A percentile compares a stretch with the other conserved stretches of the same genome.
Conservation (phyloP, 2,888 invertebrate genomes). For the Nebria salina region DNA sequence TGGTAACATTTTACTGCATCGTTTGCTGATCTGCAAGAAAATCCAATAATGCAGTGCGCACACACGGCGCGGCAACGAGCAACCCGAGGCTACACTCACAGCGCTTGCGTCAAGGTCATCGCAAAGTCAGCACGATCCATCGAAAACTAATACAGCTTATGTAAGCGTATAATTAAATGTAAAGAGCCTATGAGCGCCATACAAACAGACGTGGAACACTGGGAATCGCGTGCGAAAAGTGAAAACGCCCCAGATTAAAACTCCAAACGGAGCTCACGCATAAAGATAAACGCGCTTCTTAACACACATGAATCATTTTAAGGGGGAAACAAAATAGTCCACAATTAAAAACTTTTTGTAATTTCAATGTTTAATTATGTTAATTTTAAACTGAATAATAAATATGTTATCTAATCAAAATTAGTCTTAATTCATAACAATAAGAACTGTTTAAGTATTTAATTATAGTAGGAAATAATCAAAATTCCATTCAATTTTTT, state of each 20-base stretch:
- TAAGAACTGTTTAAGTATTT: no score
- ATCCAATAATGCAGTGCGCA: slow-evolving; percentile 9
- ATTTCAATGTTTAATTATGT: no score
- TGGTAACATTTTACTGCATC: background rate
- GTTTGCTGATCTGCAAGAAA: slow-evolving; percentile 7
- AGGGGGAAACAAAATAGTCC: no score
- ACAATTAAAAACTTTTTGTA: no score
- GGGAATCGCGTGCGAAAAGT: slow-evolving; percentile 22
- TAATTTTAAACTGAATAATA: no score
- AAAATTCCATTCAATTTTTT: no score
- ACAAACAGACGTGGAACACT: background rate
- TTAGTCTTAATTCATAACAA: no score
- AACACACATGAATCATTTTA: no score
- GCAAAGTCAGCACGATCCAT: slow-evolving; percentile 24
- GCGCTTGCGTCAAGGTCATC: slow-evolving; percentile 18
- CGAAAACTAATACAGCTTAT: slow-evolving; percentile 20
- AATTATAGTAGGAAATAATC: no score
- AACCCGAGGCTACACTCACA: background rate
- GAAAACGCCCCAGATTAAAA: slow-evolving; percentile 21
- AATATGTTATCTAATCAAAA: no score
- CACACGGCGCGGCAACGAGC: background rate
- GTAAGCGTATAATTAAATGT: slow-evolving; percentile 16
- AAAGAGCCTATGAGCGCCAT: background rate
- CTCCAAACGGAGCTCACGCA: background rate
- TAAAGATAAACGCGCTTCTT: background rate